Base-by-base conservation (phyloP, 2,113 vertebrate genomes). In the Calypte anna region DNA sequence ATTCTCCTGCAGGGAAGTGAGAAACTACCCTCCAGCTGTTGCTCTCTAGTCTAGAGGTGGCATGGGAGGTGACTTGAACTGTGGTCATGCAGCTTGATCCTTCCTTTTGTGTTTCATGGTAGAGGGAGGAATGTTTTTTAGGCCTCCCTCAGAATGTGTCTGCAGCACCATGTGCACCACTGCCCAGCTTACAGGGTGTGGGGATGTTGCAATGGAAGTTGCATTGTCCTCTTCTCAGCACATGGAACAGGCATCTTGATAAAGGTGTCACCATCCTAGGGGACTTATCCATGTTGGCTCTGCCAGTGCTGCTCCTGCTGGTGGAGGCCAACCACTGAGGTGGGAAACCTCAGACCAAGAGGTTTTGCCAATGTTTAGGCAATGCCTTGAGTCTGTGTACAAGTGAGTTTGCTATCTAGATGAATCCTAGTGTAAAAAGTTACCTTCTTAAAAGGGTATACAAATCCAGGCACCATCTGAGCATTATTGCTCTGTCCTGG, bases 21-120 rank as follows among this genome's bases (percentile, higher is more conserved):
- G 66, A 68, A 78, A 59, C 7, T 51, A 14, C 27, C 19, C 25
- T 15, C 22, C 2, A 1, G 14, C 12, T 44, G 20, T 58, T 40
- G 16, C 23, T 48, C 16, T 33, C 30, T 14, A 12, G 46, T 14
- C 27, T 57, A 21, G 12, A 17, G 31, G 6, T 50, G 21, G 21
- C 38, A 24, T 4, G 13, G 21, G 51, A 79, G 43, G 38, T 1
- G 6, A 73, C 38, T 15, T 15, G 11, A 68, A 57, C 10, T 48
- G 53, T 43, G 0, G 0, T 28, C 20, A 18, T 10, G 23, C 19
- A 54, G 30, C 44, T 50, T 3, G 0, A 7, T 73, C 15, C 21
- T 66, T 36, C 30, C n/a, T 66, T 86, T 68, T 27, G 10, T 27
- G 30, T 19, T 54, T 68, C 19, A 10, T 20, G 16, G 10, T 15